Conservation (phyloP, 2,888 invertebrate genomes). For the Atethmia centrago region DNA sequence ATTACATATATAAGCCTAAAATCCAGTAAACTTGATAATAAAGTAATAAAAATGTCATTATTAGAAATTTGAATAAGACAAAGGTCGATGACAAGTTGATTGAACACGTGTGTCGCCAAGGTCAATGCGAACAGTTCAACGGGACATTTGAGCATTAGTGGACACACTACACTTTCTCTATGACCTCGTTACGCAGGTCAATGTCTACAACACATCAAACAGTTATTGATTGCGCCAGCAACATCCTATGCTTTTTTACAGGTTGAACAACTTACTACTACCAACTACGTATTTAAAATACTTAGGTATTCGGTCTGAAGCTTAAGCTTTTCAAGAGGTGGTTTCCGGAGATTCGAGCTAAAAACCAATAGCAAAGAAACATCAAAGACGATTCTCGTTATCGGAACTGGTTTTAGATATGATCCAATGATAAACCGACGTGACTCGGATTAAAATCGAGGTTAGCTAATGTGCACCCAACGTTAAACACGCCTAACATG, state of each 20-base stretch:
- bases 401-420: constrained; percentile 61
- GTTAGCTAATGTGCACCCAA: constrained; percentile 34
- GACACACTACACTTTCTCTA: constrained; percentile 56
- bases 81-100: constrained; percentile 38
- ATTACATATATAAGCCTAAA: constrained; percentile 7
- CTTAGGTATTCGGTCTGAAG: background rate
- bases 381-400: constrained; percentile 42
- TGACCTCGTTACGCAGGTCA: constrained; percentile 31
- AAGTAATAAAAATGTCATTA: background rate
- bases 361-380: constrained; percentile 22
- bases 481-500: constrained; percentile 25
- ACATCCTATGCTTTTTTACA: constrained; percentile 12
- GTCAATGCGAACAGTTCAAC: constrained; percentile 57
- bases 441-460: constrained; percentile 47
- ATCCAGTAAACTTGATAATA: background rate
- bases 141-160: constrained; percentile 37
- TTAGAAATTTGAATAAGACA: constrained; percentile 14
- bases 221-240: constrained; percentile 27
- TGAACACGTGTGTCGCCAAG: constrained; percentile 44
- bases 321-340: background rate
- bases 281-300: background rate
- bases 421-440: constrained; percentile 54
- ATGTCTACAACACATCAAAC: constrained; percentile 29
- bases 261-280: background rate
- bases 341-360: constrained; percentile 18